phyloP scores from a whole-genome alignment of 2,113 vertebrate species.

The Channa maculata region DNA sequence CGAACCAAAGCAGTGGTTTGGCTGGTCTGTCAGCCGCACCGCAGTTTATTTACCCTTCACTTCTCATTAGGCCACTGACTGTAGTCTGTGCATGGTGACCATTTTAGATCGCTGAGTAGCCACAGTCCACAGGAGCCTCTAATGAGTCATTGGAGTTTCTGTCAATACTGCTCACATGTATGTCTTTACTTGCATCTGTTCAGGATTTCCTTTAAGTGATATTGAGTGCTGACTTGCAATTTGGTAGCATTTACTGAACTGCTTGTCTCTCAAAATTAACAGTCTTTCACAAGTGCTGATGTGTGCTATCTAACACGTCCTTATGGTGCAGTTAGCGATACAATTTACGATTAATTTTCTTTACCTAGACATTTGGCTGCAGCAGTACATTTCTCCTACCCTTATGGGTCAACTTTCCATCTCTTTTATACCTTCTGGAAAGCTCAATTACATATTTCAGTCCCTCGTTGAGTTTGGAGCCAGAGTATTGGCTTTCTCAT shows the following conservation, averaged over 20 bases:
- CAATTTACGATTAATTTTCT: slow-evolving; percentile 62
- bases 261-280: slow-evolving; percentile 61
- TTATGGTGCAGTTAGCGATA: slow-evolving; percentile 34
- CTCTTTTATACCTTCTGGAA: slow-evolving; percentile 55
- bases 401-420: slow-evolving; percentile 46
- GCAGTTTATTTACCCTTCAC: slow-evolving; percentile 74
- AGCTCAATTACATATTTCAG: slow-evolving; percentile 56
- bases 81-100: slow-evolving; percentile 29
- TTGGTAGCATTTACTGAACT: slow-evolving; percentile 27
- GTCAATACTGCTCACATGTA: slow-evolving; percentile 46
- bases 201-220: slow-evolving; percentile 66
- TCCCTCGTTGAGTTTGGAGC: slow-evolving; percentile 31
- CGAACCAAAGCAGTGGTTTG: slow-evolving; percentile 18
- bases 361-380: slow-evolving; percentile 45
- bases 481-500: slow-evolving; percentile 67
- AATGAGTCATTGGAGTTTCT: slow-evolving; percentile 55
- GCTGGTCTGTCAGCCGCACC: slow-evolving; percentile 55
- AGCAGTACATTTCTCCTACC: slow-evolving; percentile 35
- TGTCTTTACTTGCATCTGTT: slow-evolving; percentile 56
- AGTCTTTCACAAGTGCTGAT: slow-evolving; percentile 13
- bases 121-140: slow-evolving; percentile 41
- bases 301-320: slow-evolving; percentile 21
- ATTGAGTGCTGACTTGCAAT: slow-evolving; percentile 65
- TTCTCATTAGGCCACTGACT: slow-evolving; percentile 62
- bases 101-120: slow-evolving; percentile 41